A percentile compares a stretch with the other conserved stretches of the same genome.
Conservation (phyloP, 2,113 vertebrate species). For the Agelaius tricolor region DNA sequence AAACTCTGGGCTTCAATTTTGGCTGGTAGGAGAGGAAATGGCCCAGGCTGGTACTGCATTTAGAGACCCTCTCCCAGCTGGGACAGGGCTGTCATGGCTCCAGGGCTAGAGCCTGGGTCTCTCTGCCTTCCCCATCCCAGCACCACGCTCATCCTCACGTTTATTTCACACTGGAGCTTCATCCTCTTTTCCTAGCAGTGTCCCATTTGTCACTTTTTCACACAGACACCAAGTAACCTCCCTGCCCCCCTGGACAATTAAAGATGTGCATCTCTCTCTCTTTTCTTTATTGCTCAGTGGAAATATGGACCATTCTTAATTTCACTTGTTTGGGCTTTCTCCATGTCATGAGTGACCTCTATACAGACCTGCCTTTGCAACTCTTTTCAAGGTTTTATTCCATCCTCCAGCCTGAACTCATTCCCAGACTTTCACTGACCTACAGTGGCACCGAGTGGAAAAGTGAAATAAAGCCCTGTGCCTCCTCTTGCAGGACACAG, state of each 20-base stretch:
- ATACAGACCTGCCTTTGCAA: not conserved
- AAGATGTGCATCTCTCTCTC: not conserved
- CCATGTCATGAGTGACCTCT: not conserved
- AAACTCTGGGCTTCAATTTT: not conserved
- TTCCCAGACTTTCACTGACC: not conserved
- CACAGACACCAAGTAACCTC: not conserved
- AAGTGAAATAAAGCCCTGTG: not conserved
- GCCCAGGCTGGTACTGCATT: not conserved
- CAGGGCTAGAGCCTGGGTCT: not conserved
- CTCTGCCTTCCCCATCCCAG: not conserved
- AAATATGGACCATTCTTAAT: not conserved
- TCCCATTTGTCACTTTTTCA: not conserved
- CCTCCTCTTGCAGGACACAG: not conserved
- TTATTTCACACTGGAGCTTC: not conserved
- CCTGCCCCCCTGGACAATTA: not conserved
- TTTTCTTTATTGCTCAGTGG: not conserved
- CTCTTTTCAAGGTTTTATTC: not conserved
- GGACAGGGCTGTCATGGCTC: accelerated
- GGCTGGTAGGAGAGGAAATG: not conserved
- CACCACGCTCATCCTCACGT: not conserved
- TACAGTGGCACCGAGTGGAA: not conserved
- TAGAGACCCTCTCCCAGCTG: not conserved
- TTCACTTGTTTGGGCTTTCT: not conserved
- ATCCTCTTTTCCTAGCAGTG: not conserved
- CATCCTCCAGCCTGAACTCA: not conserved